Base-by-base conservation (phyloP, 2,797 vertebrate genomes). In the Acanthurus leucopareius region DNA sequence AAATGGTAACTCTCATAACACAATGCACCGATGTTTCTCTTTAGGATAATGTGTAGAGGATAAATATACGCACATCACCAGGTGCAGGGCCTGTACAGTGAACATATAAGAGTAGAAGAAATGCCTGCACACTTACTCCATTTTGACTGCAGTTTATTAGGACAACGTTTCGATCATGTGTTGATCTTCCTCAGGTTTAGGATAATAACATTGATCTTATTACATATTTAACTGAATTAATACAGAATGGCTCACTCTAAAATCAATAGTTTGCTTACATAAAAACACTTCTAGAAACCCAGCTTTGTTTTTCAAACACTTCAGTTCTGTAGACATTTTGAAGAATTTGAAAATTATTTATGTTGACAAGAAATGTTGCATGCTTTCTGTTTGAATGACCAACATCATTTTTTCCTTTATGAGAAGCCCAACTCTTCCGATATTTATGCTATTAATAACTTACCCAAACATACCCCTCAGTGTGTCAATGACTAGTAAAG, bases 401-500 rank as follows among this genome's bases (percentile, higher is more conserved):
- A 17, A 40, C 42, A 17, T 25, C 13, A 53, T n/a, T 40, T 61
- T 1, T 32, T 32, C 28, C 16, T 28, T 69, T 7, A 10, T 35
- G 14, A 62, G 80, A 65, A 68, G 57, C 38, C 8, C 5, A 59
- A 44, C 57, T 61, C 57, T 5, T 49, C 25, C 28, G 4, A 65
- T 67, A 67, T 72, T 59, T 38, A 59, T 2, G 5, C 16, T 47
- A 69, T 70, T 60, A 78, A 75, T 77, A 80, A 70, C 73, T 47
- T 44, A 22, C 58, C 79, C 72, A 87, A 84, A 85, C 77, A 85
- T 71, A 53, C 19, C 73, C 61, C 67, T 80, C 77, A 67, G 47
- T 71, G 65, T 59, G 81, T 83, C 73, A 73, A 61, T 85, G 78
- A 73, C 84, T 45, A 42, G 71, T 58, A 86, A 69, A 76, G 76